Evolutionary conservation across 2,888 invertebrate genomes (phyloP).

Genomic region (Allophyes oxyacanthae): DNA sequence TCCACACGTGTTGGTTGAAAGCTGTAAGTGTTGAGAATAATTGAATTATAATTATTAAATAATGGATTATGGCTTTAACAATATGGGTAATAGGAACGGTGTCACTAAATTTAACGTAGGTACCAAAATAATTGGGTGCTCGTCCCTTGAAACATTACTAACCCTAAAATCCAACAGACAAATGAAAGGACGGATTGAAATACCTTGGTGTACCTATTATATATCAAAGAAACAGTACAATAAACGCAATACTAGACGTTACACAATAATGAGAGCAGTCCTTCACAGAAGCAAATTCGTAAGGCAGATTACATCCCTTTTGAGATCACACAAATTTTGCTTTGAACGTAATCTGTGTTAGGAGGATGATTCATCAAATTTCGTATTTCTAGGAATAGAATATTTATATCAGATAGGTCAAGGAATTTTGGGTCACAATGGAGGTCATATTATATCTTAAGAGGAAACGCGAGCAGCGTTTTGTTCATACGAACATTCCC

Average conservation of each 20-base stretch:
- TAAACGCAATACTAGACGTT: conserved; percentile 14
- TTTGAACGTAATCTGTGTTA: conserved; percentile 3
- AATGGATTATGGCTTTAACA: too few relatives aligned
- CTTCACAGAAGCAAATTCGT: conserved; percentile 16
- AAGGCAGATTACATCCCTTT: conserved; percentile 20
- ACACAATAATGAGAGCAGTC: conserved; percentile 16
- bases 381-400: conserved; percentile 3
- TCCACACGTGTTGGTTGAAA: too few relatives aligned
- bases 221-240: background rate
- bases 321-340: conserved; percentile 14
- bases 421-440: background rate
- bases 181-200: background rate
- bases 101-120: too few relatives aligned
- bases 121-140: background rate
- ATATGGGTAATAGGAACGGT: too few relatives aligned
- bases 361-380: conserved; percentile 2
- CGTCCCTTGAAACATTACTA: background rate
- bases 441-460: too few relatives aligned
- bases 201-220: too few relatives aligned
- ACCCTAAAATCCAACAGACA: background rate
- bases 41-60: too few relatives aligned
- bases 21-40: too few relatives aligned
- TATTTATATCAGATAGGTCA: background rate
- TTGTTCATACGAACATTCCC: too few relatives aligned
- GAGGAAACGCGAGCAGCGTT: too few relatives aligned